Conservation (phyloP, 2,888 invertebrate species). For the Megastigmus dorsalis region DNA sequence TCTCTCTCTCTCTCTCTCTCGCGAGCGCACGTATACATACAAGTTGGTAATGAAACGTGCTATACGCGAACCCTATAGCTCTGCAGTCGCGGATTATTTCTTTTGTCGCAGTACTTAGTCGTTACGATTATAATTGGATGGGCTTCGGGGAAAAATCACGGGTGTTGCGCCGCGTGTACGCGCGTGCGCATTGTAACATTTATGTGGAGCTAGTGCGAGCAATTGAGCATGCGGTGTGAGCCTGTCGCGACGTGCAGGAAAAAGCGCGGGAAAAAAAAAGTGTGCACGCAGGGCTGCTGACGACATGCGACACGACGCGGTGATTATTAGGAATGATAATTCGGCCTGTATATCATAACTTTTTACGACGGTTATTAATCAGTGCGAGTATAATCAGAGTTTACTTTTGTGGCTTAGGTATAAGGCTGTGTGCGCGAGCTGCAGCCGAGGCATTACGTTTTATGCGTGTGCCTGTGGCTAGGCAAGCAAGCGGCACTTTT, state of each 20-base stretch:
- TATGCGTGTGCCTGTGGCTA: background rate
- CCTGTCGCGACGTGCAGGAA: background rate
- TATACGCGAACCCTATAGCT: background rate
- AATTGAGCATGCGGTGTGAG: background rate
- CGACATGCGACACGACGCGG: too few species aligned
- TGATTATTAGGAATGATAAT: too few species aligned
- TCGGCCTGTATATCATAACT: too few species aligned
- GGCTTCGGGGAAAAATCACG: slow-evolving; percentile 26
- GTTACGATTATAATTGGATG: slow-evolving; percentile 21
- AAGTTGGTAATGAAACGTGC: slow-evolving; percentile 22
- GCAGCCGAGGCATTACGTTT: background rate
- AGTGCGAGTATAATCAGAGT: background rate
- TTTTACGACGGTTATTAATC: slow-evolving; percentile 17
- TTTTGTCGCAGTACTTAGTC: background rate
- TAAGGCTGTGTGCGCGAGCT: background rate
- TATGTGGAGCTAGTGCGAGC: background rate
- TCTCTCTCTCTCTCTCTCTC: too few species aligned
- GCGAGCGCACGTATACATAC: background rate
- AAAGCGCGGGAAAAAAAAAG: too few species aligned
- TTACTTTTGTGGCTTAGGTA: background rate
- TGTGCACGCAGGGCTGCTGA: too few species aligned
- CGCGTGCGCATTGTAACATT: background rate
- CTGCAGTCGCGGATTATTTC: too few species aligned
- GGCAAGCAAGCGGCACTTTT: too few species aligned
- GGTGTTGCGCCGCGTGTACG: too few species aligned